Evolutionary conservation across 2,113 vertebrate genomes (phyloP), one percentile per base, ranked within the genome.

Genomic region (Otis tarda): DNA sequence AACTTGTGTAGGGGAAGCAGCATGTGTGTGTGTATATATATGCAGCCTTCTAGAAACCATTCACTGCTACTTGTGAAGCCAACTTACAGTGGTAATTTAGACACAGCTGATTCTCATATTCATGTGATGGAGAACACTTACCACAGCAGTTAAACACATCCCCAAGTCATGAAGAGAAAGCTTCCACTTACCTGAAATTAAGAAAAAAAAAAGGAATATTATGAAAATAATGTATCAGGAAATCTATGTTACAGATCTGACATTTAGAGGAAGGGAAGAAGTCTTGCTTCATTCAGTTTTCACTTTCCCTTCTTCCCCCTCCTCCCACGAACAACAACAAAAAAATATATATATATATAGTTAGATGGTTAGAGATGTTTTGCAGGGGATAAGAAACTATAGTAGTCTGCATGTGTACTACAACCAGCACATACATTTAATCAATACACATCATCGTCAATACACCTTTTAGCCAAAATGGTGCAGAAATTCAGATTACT

Each of bases 101-200:
- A 94, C 19, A 74, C 30, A 94, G 84, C 78, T 69, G 59, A 97
- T 41, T 18, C 45, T 6, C 6, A 23, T 88, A 33, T 57, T 90
- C 56, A 60, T 24, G 39, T 73, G 41, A 93, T 90, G 81, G 83
- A 41, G 39, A 96, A 43, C 97, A 98, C 98, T 98, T 98, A 98
- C 98, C 98, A 95, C 96, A 94, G 82, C 73, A 85, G 94, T 83
- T 88, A 95, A 91, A 92, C 14, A 39, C 4, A 65, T 92, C 80
- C 89, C 45, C 84, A 83, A 96, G 92, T 75, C 97, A 97, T 1
- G 88, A 97, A 96, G 88, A 95, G 84, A 97, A 98, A 98, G 60
- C 47, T 93, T 90, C 82, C 97, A 98, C 98, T 98, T 98, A 98
- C 98, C 98, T 98, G 91, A 77, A 96, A 95, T 41, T 41, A 87